A percentile compares a stretch with the other conserved stretches of the same genome.
These are phyloP conservation scores for Anguilla japonica DNA, from an alignment of 2,113 vertebrate genomes.

Conservation along the genomic window DNA sequence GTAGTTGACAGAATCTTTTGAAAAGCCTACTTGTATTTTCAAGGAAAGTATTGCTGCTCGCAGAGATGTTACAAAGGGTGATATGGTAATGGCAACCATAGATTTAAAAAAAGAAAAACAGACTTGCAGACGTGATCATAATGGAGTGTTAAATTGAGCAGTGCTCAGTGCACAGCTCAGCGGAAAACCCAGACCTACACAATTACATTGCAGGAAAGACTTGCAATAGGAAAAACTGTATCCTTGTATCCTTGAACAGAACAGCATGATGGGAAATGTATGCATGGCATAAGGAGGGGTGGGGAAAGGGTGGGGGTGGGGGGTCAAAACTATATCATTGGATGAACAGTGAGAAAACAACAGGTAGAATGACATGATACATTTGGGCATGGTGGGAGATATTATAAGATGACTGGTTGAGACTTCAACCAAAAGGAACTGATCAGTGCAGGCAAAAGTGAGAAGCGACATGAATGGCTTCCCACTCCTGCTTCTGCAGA, in stretches of 20 bases:
- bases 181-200: slow-evolving; percentile 57
- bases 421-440: slow-evolving; percentile 12
- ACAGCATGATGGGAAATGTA: slow-evolving; percentile 58
- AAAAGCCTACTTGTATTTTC: background rate
- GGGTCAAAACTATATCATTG: slow-evolving; percentile 37
- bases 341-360: background rate
- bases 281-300: slow-evolving; percentile 65
- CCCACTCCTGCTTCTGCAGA: background rate
- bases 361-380: background rate
- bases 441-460: background rate
- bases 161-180: slow-evolving; percentile 34
- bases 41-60: background rate
- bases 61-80: background rate
- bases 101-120: background rate
- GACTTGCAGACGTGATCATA: background rate
- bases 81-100: background rate
- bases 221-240: slow-evolving; percentile 62
- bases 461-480: background rate
- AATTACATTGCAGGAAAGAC: slow-evolving; percentile 46
- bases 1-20: background rate
- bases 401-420: background rate
- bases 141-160: background rate
- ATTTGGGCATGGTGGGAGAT: background rate
- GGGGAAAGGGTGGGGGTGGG: slow-evolving; percentile 64
- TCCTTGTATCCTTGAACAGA: slow-evolving; percentile 99